Percentiles rank a stretch among this genome's conserved stretches.
Evolutionary conservation across 2,888 invertebrate genomes (phyloP).

Genomic region (Drosophila quinaria): DNA sequence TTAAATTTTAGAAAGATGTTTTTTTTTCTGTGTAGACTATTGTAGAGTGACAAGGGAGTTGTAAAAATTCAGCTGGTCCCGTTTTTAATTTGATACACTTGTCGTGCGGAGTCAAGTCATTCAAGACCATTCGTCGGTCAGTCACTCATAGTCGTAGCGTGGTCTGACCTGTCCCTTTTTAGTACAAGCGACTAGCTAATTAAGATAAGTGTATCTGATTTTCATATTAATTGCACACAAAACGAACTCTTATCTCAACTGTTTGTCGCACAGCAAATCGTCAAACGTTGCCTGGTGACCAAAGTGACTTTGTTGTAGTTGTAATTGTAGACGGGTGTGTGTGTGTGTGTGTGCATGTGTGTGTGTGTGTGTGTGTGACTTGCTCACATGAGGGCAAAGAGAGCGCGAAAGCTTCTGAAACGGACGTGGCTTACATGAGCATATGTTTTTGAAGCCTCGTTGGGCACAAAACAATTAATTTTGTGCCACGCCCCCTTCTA

Average conservation of each 20-base stretch:
- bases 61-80: too few species aligned
- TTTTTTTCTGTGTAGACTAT: too few species aligned
- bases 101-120: conserved; percentile 4
- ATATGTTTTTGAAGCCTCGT: conserved; percentile 82
- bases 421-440: conserved; percentile 82
- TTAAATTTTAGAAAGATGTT: too few species aligned
- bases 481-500: conserved; percentile 71
- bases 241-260: conserved; percentile 75
- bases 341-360: conserved; percentile 1
- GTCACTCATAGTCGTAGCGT: not conserved
- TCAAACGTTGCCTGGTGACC: conserved; percentile 68
- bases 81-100: conserved; percentile 26
- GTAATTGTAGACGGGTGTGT: conserved; percentile 16
- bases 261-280: conserved; percentile 68
- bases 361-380: conserved; percentile 7
- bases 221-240: conserved; percentile 80
- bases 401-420: conserved; percentile 50
- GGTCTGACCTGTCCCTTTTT: conserved; percentile 44
- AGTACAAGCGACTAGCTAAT: conserved; percentile 72
- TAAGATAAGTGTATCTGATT: conserved; percentile 82
- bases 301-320: conserved; percentile 12
- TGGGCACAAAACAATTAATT: conserved; percentile 83
- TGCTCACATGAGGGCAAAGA: conserved; percentile 30
- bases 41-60: conserved; percentile 6
- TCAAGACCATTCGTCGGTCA: not conserved